These are phyloP conservation scores for Pachymerium ferrugineum DNA, from an alignment of 2,888 invertebrate genomes.

Conservation along the genomic window DNA sequence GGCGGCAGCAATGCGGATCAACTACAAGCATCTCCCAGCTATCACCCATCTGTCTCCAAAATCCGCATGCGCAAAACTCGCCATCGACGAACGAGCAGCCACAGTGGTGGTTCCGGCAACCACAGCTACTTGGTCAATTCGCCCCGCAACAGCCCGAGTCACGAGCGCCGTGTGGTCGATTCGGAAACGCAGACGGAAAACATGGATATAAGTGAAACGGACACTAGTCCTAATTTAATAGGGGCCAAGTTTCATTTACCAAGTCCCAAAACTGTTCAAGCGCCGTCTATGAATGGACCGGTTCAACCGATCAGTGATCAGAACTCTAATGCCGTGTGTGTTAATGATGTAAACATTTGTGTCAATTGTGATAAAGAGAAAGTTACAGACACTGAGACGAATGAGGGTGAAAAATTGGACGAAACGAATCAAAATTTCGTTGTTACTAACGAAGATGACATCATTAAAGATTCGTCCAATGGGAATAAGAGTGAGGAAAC, in stretches of 20 bases:
- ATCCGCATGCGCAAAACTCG: conserved; percentile 44
- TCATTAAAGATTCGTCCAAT: conserved; percentile 14
- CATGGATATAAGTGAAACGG: conserved; percentile 59
- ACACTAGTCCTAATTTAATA: conserved; percentile 53
- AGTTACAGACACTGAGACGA: not conserved
- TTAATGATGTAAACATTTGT: not conserved
- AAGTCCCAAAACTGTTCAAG: not conserved
- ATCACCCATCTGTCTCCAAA: conserved; percentile 39
- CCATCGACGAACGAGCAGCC: conserved; percentile 46
- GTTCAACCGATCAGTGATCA: not conserved
- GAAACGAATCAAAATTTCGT: conserved; percentile 29
- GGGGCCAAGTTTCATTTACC: conserved; percentile 31
- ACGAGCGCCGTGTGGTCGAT: conserved; percentile 47
- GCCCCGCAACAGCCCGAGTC: conserved; percentile 34
- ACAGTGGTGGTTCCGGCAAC: conserved; percentile 40
- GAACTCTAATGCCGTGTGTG: not conserved
- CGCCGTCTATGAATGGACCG: not conserved
- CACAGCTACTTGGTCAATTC: conserved; percentile 35
- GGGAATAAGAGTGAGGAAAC: not conserved
- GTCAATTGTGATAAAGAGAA: not conserved
- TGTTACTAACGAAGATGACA: not conserved
- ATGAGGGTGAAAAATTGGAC: not conserved
- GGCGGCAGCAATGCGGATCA: conserved; percentile 37
- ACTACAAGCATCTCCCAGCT: conserved; percentile 37
- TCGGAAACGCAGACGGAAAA: conserved; percentile 63